phyloP scores from a whole-genome alignment of 2,888 invertebrate genomes.

The Pristionchus entomophagus region DNA sequence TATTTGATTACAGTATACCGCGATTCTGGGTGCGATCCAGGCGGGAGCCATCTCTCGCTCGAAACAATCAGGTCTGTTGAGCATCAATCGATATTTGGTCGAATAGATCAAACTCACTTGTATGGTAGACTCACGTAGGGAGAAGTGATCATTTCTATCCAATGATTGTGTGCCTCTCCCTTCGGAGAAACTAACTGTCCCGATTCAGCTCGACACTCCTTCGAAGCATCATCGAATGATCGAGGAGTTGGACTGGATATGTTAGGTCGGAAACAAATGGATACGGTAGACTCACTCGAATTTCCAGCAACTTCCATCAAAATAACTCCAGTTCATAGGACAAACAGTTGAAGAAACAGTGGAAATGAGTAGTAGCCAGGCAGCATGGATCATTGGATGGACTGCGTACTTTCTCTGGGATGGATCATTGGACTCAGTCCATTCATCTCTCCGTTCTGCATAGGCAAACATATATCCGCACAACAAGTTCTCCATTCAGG shows the following conservation, averaged over 20 bases:
- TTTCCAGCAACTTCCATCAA: background rate
- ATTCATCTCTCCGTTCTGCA: background rate
- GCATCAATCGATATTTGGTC: background rate
- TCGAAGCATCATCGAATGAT: background rate
- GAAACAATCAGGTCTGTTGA: conserved; percentile 14
- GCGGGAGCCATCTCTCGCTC: conserved; percentile 30
- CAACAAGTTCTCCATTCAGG: background rate
- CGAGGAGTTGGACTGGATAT: background rate
- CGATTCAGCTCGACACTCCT: background rate
- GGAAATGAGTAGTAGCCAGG: background rate
- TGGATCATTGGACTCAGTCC: too few species aligned
- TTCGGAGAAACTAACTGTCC: background rate
- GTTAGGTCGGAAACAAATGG: background rate
- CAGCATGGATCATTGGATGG: background rate
- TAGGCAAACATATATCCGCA: background rate
- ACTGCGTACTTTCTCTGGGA: too few species aligned
- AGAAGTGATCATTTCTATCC: conserved; percentile 4
- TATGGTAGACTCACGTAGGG: conserved; percentile 11
- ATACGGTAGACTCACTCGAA: background rate
- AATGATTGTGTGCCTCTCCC: background rate
- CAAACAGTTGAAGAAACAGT: background rate
- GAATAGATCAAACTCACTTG: background rate
- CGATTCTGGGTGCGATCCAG: conserved; percentile 7
- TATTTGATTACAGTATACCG: conserved; percentile 26
- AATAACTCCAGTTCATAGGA: background rate